These are phyloP conservation scores for Rhinoderma darwinii DNA, from an alignment of 2,113 vertebrate species.

Conservation along the genomic window DNA sequence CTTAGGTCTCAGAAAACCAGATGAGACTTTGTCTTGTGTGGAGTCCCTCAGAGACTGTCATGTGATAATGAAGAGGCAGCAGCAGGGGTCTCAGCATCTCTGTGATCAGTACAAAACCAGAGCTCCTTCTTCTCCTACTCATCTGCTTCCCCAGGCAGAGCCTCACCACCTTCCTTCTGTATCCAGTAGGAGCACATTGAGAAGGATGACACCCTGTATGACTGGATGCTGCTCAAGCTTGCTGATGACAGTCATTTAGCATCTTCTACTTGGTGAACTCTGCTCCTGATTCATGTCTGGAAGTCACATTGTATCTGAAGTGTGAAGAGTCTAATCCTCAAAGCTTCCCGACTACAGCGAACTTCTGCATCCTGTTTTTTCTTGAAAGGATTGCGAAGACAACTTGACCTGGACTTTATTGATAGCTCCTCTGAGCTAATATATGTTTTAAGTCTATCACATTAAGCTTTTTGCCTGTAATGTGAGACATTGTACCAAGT, in stretches of 20 bases:
- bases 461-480: background rate
- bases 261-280: slow-evolving; percentile 1
- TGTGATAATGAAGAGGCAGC: slow-evolving; percentile 84
- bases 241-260: background rate
- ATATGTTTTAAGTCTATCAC: background rate
- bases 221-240: background rate
- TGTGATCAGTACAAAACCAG: slow-evolving; percentile 82
- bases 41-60: slow-evolving; percentile 80
- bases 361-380: background rate
- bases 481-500: background rate
- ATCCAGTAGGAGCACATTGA: background rate
- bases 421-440: background rate
- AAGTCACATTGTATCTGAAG: background rate
- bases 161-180: background rate
- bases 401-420: background rate
- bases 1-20: slow-evolving; percentile 38
- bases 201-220: background rate
- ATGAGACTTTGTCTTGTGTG: slow-evolving; percentile 62
- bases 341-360: background rate
- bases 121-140: slow-evolving; percentile 6
- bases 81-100: slow-evolving; percentile 77
- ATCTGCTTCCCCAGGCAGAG: slow-evolving; percentile 36
- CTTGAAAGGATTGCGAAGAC: background rate
- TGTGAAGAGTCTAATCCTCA: background rate
- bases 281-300: background rate